Conservation (phyloP, 2,888 invertebrate genomes). For the Petrophora chlorosata region DNA sequence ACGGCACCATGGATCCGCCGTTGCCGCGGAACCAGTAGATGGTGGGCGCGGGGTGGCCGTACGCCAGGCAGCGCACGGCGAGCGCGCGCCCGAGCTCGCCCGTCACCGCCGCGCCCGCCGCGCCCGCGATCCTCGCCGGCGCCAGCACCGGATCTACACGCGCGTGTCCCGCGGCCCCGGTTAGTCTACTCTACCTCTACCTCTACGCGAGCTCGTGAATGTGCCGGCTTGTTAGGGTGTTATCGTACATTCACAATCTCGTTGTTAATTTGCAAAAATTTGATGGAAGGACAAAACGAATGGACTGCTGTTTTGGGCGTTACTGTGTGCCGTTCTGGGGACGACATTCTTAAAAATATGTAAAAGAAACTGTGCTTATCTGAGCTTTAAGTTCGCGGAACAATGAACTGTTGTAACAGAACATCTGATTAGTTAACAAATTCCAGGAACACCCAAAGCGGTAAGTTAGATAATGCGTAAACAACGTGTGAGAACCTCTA, state of each 20-base stretch:
- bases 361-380: no score
- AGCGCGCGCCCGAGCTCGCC: conserved; percentile 89
- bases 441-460: conserved; percentile 49
- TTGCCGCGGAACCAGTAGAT: conserved; percentile 94
- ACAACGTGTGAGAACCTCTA: conserved; percentile 55
- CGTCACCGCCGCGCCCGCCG: conserved; percentile 85
- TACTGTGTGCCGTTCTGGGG: no score
- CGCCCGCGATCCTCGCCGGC: conserved; percentile 77
- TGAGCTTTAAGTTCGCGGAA: conserved; percentile 1
- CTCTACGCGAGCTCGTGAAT: conserved; percentile 46
- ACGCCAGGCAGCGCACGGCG: conserved; percentile 90
- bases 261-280: conserved; percentile 53
- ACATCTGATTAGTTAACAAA: not conserved
- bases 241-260: conserved; percentile 56
- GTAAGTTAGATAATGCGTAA: conserved; percentile 3
- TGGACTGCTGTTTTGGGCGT: conserved; percentile 45
- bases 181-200: conserved; percentile 39
- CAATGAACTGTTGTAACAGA: conserved; percentile 4
- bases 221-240: conserved; percentile 31
- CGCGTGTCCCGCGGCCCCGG: conserved; percentile 24
- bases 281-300: conserved; percentile 42
- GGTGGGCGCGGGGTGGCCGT: conserved; percentile 90
- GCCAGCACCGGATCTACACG: conserved; percentile 11
- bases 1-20: conserved; percentile 88
- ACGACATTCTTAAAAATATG: no score